Evolutionary conservation across 2,113 vertebrate species (phyloP), one percentile per base, ranked within the genome.

Genomic region (Corythaixoides concolor): DNA sequence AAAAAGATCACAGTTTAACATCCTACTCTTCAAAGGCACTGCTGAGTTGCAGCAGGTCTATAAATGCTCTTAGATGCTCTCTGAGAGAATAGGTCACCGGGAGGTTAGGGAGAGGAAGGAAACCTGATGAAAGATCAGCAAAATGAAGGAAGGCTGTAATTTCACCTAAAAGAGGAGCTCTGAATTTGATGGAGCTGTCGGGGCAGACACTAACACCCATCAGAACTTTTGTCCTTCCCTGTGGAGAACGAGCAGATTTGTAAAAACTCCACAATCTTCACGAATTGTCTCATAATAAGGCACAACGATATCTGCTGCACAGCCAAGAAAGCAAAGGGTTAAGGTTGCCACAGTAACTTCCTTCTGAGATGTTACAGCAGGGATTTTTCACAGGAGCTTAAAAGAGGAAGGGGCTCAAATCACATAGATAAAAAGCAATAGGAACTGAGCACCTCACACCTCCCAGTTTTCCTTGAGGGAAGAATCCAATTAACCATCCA

Each of bases 111-210:
- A 90, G 50, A 84, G n/a, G 63, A 84, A 86, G 39, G 67, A 93
- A 95, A 88, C 16, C 56, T n/a, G 30, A 94, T 41, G 47, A 79
- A 94, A 91, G 55, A 90, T 74, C 56, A 93, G 43, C 52, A 89
- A 77, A 93, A 75, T 56, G 39, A 91, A 92, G 45, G 43, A 93
- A 47, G n/a, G 30, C 27, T 93, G 45, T 76, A 93, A 96, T 94
- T 91, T 90, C 63, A 50, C 9, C 53, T 85, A 41, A 58, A 95
- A 94, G 37, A 50, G 30, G 23, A 80, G 26, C 37, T 90, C 78
- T 58, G 75, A 83, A 83, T 83, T 90, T 55, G 67, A 83, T 49
- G 41, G 68, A 86, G 59, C 82, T 88, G 59, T 75, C 0, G 0
- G 39, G 23, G 19, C 60, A 93, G 77, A 75, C 35, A 56, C 62